phyloP scores from a whole-genome alignment of 2,113 vertebrate genomes.

The Empidonax alnorum region DNA sequence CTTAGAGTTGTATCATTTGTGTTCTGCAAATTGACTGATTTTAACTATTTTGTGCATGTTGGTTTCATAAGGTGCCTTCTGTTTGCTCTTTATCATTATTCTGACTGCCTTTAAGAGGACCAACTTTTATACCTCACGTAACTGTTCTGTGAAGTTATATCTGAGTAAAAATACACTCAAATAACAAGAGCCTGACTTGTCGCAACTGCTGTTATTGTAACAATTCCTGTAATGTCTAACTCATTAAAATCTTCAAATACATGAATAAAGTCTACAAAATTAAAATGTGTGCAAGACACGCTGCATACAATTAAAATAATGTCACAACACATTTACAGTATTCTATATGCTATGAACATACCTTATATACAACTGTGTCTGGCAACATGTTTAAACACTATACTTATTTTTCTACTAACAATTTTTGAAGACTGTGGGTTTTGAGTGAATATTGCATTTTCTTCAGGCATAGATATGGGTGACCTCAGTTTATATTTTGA shows the following conservation, averaged over 20 bases:
- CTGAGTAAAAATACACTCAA: neutral
- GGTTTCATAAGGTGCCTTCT: neutral
- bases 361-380: neutral
- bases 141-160: neutral
- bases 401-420: neutral
- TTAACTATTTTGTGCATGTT: neutral
- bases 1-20: neutral
- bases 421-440: neutral
- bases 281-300: neutral
- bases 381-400: slow-evolving; percentile 29
- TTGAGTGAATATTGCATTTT: slow-evolving; percentile 23
- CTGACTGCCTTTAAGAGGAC: neutral
- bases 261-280: neutral
- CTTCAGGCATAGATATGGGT: slow-evolving; percentile 6
- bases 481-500: slow-evolving; percentile 57
- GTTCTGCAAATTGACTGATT: neutral
- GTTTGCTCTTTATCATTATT: neutral
- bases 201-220: neutral
- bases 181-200: neutral
- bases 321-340: neutral
- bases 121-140: neutral
- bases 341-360: neutral
- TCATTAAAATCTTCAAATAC: neutral
- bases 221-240: neutral
- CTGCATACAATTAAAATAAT: neutral